Evolutionary conservation across 2,113 vertebrate genomes (phyloP).

Genomic region (Gulo gulo): DNA sequence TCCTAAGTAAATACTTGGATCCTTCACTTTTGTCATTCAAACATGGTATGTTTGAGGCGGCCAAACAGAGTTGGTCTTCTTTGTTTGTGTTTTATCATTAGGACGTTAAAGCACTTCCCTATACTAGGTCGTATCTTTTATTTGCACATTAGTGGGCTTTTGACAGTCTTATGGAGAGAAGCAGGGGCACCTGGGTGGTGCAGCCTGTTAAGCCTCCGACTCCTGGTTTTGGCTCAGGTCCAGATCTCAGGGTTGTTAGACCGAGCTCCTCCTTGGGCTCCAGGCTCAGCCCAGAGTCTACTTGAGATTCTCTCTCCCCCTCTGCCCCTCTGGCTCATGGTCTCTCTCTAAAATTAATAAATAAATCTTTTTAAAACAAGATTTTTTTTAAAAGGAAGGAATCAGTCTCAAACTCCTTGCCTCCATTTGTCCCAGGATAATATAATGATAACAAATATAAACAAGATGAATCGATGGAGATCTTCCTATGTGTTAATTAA

Average conservation of each 20-base stretch:
- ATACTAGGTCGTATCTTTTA: neutral
- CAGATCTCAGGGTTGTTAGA: neutral
- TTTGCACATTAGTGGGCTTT: neutral
- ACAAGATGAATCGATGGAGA: neutral
- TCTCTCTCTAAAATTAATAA: neutral
- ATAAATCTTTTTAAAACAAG: neutral
- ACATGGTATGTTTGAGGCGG: neutral
- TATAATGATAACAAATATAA: neutral
- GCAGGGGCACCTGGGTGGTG: neutral
- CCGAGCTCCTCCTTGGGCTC: neutral
- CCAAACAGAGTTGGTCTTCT: neutral
- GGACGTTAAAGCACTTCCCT: neutral
- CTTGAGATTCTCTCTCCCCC: neutral
- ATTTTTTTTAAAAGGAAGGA: neutral
- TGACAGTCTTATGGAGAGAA: neutral
- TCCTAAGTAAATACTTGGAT: neutral
- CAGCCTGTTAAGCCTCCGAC: neutral
- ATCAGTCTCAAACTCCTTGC: neutral
- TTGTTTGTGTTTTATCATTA: neutral
- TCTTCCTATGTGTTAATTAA: neutral
- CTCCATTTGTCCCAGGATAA: neutral
- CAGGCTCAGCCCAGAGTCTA: neutral
- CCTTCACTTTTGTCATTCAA: neutral
- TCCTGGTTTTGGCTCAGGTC: neutral
- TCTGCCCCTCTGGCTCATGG: neutral